Percentiles rank a stretch among this genome's conserved stretches.
These are phyloP conservation scores for Atta colombica DNA, from an alignment of 1,140 invertebrate genomes.

Conservation along the genomic window DNA sequence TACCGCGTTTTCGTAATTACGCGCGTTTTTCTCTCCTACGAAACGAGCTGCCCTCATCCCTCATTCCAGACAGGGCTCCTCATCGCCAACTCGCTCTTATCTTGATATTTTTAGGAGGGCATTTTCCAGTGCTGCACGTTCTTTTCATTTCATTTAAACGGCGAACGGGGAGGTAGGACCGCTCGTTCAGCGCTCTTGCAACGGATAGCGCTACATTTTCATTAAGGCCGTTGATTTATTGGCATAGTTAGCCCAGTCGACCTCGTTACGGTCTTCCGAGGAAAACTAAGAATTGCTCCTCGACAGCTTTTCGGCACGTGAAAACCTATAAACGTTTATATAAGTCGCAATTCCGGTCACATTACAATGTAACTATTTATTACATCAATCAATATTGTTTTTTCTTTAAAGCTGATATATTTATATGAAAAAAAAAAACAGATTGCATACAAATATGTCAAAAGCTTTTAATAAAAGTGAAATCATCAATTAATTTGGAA, in stretches of 20 bases:
- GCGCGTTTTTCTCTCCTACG: slow-evolving; percentile 49
- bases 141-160: slow-evolving; percentile 81
- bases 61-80: slow-evolving; percentile 56
- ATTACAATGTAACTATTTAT: neutral
- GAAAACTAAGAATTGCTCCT: slow-evolving; percentile 59
- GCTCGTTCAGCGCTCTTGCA: slow-evolving; percentile 77
- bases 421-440: neutral
- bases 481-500: slow-evolving; percentile 1
- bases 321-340: slow-evolving; percentile 50
- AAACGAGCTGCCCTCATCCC: slow-evolving; percentile 49
- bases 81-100: slow-evolving; percentile 72
- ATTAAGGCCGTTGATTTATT: slow-evolving; percentile 83
- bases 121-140: slow-evolving; percentile 71
- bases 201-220: slow-evolving; percentile 81
- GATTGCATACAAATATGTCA: neutral
- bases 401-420: neutral
- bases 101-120: slow-evolving; percentile 80
- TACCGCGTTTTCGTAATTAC: slow-evolving; percentile 60
- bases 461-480: neutral
- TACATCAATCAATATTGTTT: neutral
- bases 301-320: slow-evolving; percentile 70
- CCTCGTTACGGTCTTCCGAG: slow-evolving; percentile 75
- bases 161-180: slow-evolving; percentile 75
- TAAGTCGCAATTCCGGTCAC: neutral
- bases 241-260: slow-evolving; percentile 79